These are phyloP conservation scores for Pangasius mekongensis DNA, from an alignment of 2,797 vertebrate species.

Conservation along the genomic window DNA sequence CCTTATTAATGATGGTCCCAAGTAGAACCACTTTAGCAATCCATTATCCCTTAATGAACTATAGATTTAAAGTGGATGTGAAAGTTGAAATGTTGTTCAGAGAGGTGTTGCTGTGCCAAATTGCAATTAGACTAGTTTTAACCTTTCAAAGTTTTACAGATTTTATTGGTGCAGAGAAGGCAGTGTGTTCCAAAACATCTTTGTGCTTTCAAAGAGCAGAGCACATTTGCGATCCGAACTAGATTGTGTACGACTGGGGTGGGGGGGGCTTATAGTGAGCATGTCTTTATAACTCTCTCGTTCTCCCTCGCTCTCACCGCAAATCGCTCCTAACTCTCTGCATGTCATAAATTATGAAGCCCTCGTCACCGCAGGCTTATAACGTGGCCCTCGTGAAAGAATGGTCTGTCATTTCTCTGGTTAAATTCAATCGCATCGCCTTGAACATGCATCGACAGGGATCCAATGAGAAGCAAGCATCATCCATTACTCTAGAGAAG, in stretches of 20 bases:
- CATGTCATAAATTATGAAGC: slow-evolving; percentile 74
- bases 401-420: slow-evolving; percentile 82
- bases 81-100: background rate
- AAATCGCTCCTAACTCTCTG: slow-evolving; percentile 45
- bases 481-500: slow-evolving; percentile 74
- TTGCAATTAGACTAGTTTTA: background rate
- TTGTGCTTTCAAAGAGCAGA: background rate
- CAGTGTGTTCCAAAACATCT: background rate
- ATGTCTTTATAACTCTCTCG: slow-evolving; percentile 58
- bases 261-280: slow-evolving; percentile 20
- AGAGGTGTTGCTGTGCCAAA: background rate
- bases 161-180: background rate
- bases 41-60: background rate
- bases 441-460: slow-evolving; percentile 83
- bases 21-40: background rate
- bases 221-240: background rate
- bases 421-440: slow-evolving; percentile 83
- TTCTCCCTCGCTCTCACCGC: slow-evolving; percentile 43
- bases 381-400: slow-evolving; percentile 74
- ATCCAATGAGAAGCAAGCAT: slow-evolving; percentile 73
- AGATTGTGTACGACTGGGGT: slow-evolving; percentile 3
- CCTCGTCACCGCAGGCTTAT: slow-evolving; percentile 72
- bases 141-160: background rate
- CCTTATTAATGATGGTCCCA: background rate
- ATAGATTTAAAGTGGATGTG: background rate